Base-by-base conservation (phyloP, 2,888 invertebrate genomes). In the Ferdinandea cuprea region DNA sequence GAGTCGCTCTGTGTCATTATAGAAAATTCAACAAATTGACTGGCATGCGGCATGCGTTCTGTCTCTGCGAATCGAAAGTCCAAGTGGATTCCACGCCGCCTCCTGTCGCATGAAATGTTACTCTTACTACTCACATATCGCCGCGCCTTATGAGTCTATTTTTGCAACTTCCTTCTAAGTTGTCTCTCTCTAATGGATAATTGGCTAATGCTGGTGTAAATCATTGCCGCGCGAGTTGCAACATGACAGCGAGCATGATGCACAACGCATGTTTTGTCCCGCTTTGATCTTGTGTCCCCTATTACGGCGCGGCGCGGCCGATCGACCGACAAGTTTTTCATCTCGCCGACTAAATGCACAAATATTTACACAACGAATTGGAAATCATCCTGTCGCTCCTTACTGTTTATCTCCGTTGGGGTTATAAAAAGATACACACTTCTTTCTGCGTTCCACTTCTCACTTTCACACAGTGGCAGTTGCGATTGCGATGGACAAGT, bases 121-220 rank as follows among this genome's bases (percentile, higher is more conserved):
- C n/a, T n/a, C n/a, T n/a, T n/a, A n/a, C 28, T 9, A 11, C 56
- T 37, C 44, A 6, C 9, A 1, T 1, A 44, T 11, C n/a, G 28
- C 30, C 8, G 56, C n/a, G 28, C 30, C 8, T 48, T 32, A 35
- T 44, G 30, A 52, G 37, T 71, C 77, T 81, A 77, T 81, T 77
- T 81, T 66, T 32, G 77, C 28, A 56, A 44, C 63, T 77, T 71
- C 81, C 59, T 54, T 66, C 46, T n/a, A n/a, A n/a, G n/a, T n/a
- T n/a, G n/a, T n/a, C 54, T 50, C 59, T 32, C 37, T 71, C 77
- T 68, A 71, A 77, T 77, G 81, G 77, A 72, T 83, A 83, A 83
- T 83, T 77, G 81, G 77, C 72, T 83, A 83, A 83, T 83, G 61
- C 77, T 77, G 81, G 77, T 66, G 77, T 83, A 77, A 83, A 83